Base-by-base conservation (phyloP, 2,113 vertebrate species). In the Archocentrus centrarchus region DNA sequence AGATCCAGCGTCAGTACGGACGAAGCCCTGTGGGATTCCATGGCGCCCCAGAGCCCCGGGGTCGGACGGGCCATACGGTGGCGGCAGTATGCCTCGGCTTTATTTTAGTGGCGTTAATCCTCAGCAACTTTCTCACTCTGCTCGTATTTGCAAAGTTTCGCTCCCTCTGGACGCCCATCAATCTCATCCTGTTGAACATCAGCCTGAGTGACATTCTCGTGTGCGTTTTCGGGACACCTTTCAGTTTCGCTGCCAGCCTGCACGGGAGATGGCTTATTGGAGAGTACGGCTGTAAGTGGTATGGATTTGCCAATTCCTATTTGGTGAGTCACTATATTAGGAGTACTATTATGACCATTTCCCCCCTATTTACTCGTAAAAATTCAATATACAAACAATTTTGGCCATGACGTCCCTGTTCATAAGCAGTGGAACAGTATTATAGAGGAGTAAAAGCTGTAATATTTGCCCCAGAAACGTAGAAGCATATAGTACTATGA, bases 301-400 rank as follows among this genome's bases (percentile, higher is more conserved):
- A 96, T 84, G 95, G 95, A 2, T 96, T 96, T 86, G 95, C 94
- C 82, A 96, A 96, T 70, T 95, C 96, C 93, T 96, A 24, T 96
- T 96, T 66, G 95, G 96, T 96, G 68, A 96, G 96, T 90, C 30
- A 70, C 44, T 0, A 9, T 27, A 50, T 0, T 15, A 68, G 9
- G 24, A 59, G 7, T 18, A 15, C 17, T 35, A 15, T 14, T 44
- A 11, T 62, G 13, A 63, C 11, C 20, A 7, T 50, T 70, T 47
- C 44, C 4, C 0, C 22, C 9, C 8, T 20, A 22, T 70, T 50
- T 20, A 50, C 64, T 9, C 41, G 18, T 50, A 14, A 2, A 68
- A 68, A 50, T 5, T 50, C 5, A 27, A 3, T 50, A 50, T 50
- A 50, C 47, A 50, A 47, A 68, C 0, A 47, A 68, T 27, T 68